Evolutionary conservation across 2,113 vertebrate genomes (phyloP).

Genomic region (Hipposideros armiger): DNA sequence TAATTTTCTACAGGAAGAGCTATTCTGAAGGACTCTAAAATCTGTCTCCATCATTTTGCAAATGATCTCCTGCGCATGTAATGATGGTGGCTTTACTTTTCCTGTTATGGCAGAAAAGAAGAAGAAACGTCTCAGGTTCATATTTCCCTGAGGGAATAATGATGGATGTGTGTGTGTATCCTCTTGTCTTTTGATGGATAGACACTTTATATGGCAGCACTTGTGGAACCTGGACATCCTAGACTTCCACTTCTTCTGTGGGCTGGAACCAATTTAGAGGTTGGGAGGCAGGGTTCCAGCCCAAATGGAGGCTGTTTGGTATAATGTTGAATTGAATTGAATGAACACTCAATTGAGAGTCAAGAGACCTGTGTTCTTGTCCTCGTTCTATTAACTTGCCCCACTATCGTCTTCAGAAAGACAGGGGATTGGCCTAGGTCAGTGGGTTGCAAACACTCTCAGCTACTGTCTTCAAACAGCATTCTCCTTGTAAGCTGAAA

Average conservation of each 20-base stretch:
- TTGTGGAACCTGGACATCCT: background rate
- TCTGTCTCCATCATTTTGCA: slow-evolving; percentile 83
- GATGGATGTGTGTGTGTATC: too few relatives aligned
- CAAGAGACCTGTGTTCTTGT: background rate
- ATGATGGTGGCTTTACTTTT: slow-evolving; percentile 80
- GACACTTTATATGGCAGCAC: too few relatives aligned
- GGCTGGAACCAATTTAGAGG: background rate
- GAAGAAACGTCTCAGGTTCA: slow-evolving; percentile 70
- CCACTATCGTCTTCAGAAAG: background rate
- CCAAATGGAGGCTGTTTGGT: background rate
- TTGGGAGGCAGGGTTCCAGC: background rate
- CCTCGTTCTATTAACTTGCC: background rate
- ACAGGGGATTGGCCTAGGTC: background rate
- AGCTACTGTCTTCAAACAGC: background rate
- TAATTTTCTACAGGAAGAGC: slow-evolving; percentile 86
- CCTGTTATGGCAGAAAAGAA: slow-evolving; percentile 61
- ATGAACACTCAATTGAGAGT: background rate
- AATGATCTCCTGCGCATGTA: slow-evolving; percentile 79
- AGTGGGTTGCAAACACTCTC: background rate
- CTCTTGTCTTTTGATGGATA: background rate
- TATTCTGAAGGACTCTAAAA: slow-evolving; percentile 84
- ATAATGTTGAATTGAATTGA: background rate
- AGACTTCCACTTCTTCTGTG: background rate
- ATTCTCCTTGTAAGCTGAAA: background rate
- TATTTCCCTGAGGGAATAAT: background rate